Base-by-base conservation (phyloP, 37 sponge, comb jelly and placozoan species). In the Ephydatia muelleri region DNA sequence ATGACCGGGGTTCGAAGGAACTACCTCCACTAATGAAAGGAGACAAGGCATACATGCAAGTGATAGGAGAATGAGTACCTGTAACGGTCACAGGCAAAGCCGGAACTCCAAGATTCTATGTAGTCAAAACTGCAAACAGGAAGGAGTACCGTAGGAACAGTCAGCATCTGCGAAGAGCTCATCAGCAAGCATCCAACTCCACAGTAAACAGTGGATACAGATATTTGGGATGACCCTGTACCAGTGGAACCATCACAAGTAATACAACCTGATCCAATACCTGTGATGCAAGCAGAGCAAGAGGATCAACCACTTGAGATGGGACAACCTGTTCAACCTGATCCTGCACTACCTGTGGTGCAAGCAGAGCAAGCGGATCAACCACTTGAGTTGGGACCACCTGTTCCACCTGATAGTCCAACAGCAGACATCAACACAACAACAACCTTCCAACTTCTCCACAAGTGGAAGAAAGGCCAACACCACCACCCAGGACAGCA, bases 21-120 rank as follows among this genome's bases (percentile, higher is more conserved):
- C 67, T 87, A 47, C 71, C 79, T 38, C 28, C 69, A 21, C 33
- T 81, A 31, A 5, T 13, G 26, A 68, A 76, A 33, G 88, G 88
- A 81, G 70, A 75, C 49, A 19, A 30, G 29, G 84, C 77, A 29
- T 88, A 79, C 84, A 77, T 88, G 19, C 89, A 84, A 11, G 72
- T 69, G 11, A 70, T 40, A 30, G 28, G 43, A 2, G 35, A 34
- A 32, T 75, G 76, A 38, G 76, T 75, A 27, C 26, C 72, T 27
- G 84, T 79, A 43, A 84, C 72, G 3, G 49, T 49, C 16, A 75
- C 83, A 22, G 35, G 28, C 31, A 38, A 49, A 49, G 82, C 75
- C 32, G 82, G 81, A 16, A 67, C 67, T 33, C 81, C 69, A 48
- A 65, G 81, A 35, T 81, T 76, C 3, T 82, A 82, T 26, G 28